Base-by-base conservation (phyloP, 2,797 vertebrate species). In the Sebastes minor region DNA sequence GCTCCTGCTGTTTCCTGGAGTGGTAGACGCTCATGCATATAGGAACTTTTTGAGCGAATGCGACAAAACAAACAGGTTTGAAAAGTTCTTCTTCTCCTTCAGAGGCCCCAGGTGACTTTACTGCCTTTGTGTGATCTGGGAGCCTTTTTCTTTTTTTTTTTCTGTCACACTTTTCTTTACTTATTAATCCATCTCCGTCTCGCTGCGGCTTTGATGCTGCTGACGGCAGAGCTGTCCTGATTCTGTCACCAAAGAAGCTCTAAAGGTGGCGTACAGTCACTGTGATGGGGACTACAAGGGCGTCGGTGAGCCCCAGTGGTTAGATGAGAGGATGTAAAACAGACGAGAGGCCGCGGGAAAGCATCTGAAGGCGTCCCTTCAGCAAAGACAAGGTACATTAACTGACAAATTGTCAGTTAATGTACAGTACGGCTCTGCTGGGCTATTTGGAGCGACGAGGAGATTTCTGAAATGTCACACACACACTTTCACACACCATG, bases 131-230 rank as follows among this genome's bases (percentile, higher is more conserved):
- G 85, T 86, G 90, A 92, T 87, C 80, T 27, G 75, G 78, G 65
- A 11, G 27, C 74, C 84, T 49, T 49, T 49, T 49, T 20, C 3
- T 22, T 18, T 52, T 8, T 90, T 87, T 87, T 82, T 81, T 92
- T 89, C 84, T 72, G 81, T 89, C 71, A 75, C 74, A 79, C 71
- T 83, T 89, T 87, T 75, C 88, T 91, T 94, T 91, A 91, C 84
- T 92, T 94, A 92, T 94, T 93, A 91, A 94, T 94, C 90, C 76
- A 73, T 91, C 87, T 88, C 80, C 9, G 49, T 89, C 89, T 86
- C 25, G 16, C 74, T 78, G 83, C 2, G 22, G 86, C 91, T 93
- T 91, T 92, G 88, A 92, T 91, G 84, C 78, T 33, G 59, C 75
- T 84, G 87, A 92, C 63, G 18, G 76, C 13, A 14, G 82, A 68